Percentiles rank a stretch among this genome's conserved stretches.
These are phyloP conservation scores for Amblyteles armatorius DNA, from an alignment of 2,888 invertebrate species.

Conservation along the genomic window DNA sequence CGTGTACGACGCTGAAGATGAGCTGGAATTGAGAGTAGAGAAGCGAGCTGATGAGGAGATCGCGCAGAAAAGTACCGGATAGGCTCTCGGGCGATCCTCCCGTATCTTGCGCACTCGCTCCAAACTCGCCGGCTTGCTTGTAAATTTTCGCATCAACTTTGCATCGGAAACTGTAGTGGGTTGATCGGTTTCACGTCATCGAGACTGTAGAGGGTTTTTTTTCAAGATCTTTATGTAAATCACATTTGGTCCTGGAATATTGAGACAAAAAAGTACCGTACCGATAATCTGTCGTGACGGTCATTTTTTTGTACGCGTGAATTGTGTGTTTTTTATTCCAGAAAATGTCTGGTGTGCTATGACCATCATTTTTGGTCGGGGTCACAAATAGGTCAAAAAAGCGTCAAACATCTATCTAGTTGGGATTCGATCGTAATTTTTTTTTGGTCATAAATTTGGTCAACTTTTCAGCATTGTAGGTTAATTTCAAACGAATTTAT, in stretches of 20 bases:
- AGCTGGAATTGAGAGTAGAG: slow-evolving; percentile 27
- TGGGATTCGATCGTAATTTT: no score
- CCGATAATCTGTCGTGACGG: neutral
- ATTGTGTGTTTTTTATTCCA: no score
- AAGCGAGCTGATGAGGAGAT: slow-evolving; percentile 31
- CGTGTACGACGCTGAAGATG: slow-evolving; percentile 44
- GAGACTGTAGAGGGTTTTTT: no score
- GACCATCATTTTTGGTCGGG: no score
- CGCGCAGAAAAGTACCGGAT: slow-evolving; percentile 28
- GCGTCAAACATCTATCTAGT: no score
- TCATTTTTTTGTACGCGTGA: no score
- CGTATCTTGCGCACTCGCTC: neutral
- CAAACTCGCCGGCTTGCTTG: neutral
- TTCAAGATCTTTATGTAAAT: neutral
- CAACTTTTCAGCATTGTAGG: no score
- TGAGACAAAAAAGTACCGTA: neutral
- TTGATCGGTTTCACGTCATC: no score
- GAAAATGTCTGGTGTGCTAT: no score
- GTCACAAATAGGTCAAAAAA: no score
- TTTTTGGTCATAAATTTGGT: no score
- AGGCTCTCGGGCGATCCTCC: neutral
- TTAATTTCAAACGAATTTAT: no score
- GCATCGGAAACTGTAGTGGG: neutral
- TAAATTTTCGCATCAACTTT: neutral
- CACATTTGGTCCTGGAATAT: slow-evolving; percentile 32